phyloP scores from a whole-genome alignment of 1,140 invertebrate genomes.

The Formica selysi region DNA sequence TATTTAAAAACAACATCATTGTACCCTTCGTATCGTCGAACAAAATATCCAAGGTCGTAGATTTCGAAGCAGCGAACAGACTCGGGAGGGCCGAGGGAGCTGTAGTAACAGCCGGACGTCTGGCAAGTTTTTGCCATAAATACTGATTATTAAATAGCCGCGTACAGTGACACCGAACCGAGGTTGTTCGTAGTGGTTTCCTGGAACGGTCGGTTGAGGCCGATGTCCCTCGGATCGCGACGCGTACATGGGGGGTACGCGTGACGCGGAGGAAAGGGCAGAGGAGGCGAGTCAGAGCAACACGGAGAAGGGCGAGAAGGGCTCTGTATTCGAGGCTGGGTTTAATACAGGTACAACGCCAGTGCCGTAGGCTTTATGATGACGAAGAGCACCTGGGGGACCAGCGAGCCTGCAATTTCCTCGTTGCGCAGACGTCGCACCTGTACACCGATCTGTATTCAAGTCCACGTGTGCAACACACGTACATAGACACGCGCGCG shows the following conservation, averaged over 20 bases:
- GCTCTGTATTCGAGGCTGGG: constrained; percentile 77
- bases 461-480: constrained; percentile 26
- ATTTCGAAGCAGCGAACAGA: constrained; percentile 58
- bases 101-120: constrained; percentile 38
- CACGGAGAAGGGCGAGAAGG: constrained; percentile 64
- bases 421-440: constrained; percentile 73
- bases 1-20: constrained; percentile 32
- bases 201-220: constrained; percentile 74
- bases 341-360: constrained; percentile 84
- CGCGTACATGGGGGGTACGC: constrained; percentile 35
- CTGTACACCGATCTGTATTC: constrained; percentile 64
- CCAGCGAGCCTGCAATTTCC: constrained; percentile 83
- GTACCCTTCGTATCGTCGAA: constrained; percentile 21
- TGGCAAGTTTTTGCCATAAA: constrained; percentile 84
- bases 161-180: constrained; percentile 55
- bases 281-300: constrained; percentile 30
- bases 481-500: constrained; percentile 55
- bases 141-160: constrained; percentile 84
- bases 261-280: constrained; percentile 24
- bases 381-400: constrained; percentile 86
- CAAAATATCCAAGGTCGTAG: constrained; percentile 43
- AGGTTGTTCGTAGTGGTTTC: constrained; percentile 73
- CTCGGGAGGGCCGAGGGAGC: not conserved
- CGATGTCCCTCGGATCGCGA: constrained; percentile 46
- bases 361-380: constrained; percentile 85